Base-by-base conservation (phyloP, 2,113 vertebrate genomes). In the Suncus etruscus region DNA sequence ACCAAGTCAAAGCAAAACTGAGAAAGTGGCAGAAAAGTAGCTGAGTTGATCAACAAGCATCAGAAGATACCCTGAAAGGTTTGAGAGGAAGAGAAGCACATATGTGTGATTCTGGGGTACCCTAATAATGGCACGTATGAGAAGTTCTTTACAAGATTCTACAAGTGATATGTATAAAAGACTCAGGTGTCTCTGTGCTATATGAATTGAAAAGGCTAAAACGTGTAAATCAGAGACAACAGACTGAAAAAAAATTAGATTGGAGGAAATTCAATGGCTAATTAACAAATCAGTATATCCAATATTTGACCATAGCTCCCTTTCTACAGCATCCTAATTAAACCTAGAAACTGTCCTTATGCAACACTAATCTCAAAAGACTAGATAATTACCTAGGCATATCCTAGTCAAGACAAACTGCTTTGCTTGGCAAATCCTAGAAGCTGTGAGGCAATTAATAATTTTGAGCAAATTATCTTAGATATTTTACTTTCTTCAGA, bases 381-480 rank as follows among this genome's bases (percentile, higher is more conserved):
- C 3, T n/a, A 95, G 82, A 79, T 86, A 85, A 87, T 50, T 51
- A 77, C 47, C 45, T 68, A 61, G 58, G 31, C 3, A 32, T 24
- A 18, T 39, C 27, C 50, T 74, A 75, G 15, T 77, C 6, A 70
- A 89, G 20, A 61, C 75, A 87, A 84, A n/a, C 8, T 79, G 45
- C 54, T 89, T 84, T 66, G 2, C n/a, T 84, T 85, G 72, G 69
- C 24, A 48, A 87, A 89, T 68, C 24, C n/a, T 29, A 83, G 69
- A 66, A 86, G 47, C 70, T 76, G 25, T 51, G 78, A 85, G 50
- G 32, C 18, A 85, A 47, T 12, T 61, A 70, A 11, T 61, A 31
- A 16, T 54, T 92, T 94, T 82, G 20, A 92, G 69, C 29, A 86
- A 87, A 83, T 27, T 50, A 85, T 50, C 86, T 94, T 61, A 66